Base-by-base conservation (phyloP, 2,797 vertebrate species). In the Danio albolineatus region DNA sequence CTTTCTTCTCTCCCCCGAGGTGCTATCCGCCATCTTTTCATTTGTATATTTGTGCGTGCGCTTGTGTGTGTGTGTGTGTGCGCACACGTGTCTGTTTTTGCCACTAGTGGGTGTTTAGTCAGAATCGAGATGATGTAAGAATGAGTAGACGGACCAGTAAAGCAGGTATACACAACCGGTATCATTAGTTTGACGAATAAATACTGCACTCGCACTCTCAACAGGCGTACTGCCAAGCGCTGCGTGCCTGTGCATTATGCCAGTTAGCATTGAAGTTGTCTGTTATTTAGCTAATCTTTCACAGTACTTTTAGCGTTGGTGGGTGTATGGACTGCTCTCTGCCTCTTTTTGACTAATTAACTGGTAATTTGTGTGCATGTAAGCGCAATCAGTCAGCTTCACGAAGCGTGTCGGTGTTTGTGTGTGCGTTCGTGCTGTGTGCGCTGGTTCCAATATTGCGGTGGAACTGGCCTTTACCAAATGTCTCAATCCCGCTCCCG, bases 401-500 rank as follows among this genome's bases (percentile, higher is more conserved):
- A 19, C 21, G 51, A n/a, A 46, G 56, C 17, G 5, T 1, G 14
- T 28, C 19, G 71, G 65, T 14, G 12, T 67, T 60, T 59, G 17
- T 51, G 36, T 51, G 16, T 28, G 28, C 36, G 9, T 28, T 78
- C 19, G 6, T 8, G 36, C 28, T 62, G 28, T 28, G 28, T 28
- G 28, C 28, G 79, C 46, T 19, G 10, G 71, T 81, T 81, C 6
- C 51, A 13, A 6, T 75, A 60, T 67, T 66, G 67, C 13, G 51
- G 36, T 17, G 5, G 44, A 72, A 49, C 69, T 73, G 69, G 56
- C 38, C 57, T 81, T 76, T 81, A 71, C 56, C 36, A 9, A 17
- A 75, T 21, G 53, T 62, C 74, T 77, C 60, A 73, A 38, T 82
- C 53, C 36, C 39, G 4, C n/a, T 73, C 75, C 44, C 10, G 75